Evolutionary conservation across 92 coral and sea anemone genomes (phyloP), one percentile per base, ranked within the genome.

Genomic region (Blastomussa wellsi): DNA sequence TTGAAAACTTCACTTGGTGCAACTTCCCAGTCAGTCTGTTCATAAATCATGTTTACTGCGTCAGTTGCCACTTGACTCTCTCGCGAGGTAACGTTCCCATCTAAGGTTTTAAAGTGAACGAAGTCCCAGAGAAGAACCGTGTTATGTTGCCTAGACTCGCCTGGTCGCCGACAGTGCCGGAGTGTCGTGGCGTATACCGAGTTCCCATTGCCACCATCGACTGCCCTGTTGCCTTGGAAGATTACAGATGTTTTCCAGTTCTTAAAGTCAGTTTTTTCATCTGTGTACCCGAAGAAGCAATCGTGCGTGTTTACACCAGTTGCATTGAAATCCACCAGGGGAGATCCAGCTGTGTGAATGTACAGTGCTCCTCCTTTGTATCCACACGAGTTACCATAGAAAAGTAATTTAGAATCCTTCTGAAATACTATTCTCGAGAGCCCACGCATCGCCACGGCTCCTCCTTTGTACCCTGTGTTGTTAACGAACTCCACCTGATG

Each of bases 121-220:
- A 89, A 87, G 0, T 90, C 79, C 99, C 98, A 96, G 28, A 72
- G 86, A 10, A 95, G 81, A 15, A 90, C 97, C 47, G 68, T 41
- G 81, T 94, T 95, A 67, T 94, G 74, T 32, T 44, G 28, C 20
- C 94, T 79, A 5, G 72, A 29, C 80, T 94, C 98, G 1, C 94
- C 94, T 8, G 90, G 65, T 55, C 76, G 77, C n/a, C 96, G 90
- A 60, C 99, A 97, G 82, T 89, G 84, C 67, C 90, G 77, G 55
- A 97, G 79, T 7, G 99, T 91, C 26, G 99, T 91, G 20, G 98
- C 98, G 87, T 88, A 97, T 17, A 95, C 92, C 12, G 99, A 94
- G 36, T 72, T 86, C 48, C 99, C 99, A 51, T 74, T 39, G 24
- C 33, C 26, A 67, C 17, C 75, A 70, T 70, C 75, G 62, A 49